Percentiles rank a stretch among this genome's conserved stretches.
phyloP scores from a whole-genome alignment of 1,140 invertebrate genomes.

The Bilobella aurantiaca region DNA sequence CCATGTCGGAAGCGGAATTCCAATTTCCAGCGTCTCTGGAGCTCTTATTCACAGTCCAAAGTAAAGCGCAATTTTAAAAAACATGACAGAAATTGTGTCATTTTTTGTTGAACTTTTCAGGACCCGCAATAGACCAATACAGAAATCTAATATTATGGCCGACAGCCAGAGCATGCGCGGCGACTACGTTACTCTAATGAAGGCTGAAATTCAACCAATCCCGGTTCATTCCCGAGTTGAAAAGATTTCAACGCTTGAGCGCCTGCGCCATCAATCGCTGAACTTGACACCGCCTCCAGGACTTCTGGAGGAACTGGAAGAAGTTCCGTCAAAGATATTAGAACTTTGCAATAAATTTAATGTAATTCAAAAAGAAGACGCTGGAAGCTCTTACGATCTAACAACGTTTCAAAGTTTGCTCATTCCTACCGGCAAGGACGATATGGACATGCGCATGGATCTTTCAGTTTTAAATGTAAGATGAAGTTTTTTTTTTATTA shows the following conservation, averaged over 20 bases:
- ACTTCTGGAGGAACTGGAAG: conserved; percentile 22
- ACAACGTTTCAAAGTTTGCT: conserved; percentile 25
- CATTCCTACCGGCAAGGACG: conserved; percentile 15
- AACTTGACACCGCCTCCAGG: conserved; percentile 20
- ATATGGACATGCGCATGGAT: conserved; percentile 1
- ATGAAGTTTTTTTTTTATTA: too few species aligned
- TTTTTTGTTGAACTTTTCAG: conserved; percentile 7
- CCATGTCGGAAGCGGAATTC: conserved; percentile 78
- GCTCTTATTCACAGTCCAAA: conserved; percentile 69
- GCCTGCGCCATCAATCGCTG: conserved; percentile 16
- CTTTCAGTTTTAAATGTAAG: conserved; percentile 12
- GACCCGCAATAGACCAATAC: conserved; percentile 17
- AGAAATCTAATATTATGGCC: neutral
- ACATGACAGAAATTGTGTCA: neutral
- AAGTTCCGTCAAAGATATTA: conserved; percentile 13
- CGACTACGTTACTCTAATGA: conserved; percentile 25
- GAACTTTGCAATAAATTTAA: neutral
- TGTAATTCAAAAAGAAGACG: neutral
- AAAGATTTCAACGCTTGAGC: conserved; percentile 26
- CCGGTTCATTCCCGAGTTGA: neutral
- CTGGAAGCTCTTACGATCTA: conserved; percentile 22
- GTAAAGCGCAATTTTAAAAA: conserved; percentile 6
- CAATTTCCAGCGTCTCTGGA: conserved; percentile 75
- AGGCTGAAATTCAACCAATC: neutral
- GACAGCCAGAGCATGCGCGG: neutral